Evolutionary conservation across 2,797 vertebrate species (phyloP), one percentile per base, ranked within the genome.

Genomic region (Sciurus carolinensis): DNA sequence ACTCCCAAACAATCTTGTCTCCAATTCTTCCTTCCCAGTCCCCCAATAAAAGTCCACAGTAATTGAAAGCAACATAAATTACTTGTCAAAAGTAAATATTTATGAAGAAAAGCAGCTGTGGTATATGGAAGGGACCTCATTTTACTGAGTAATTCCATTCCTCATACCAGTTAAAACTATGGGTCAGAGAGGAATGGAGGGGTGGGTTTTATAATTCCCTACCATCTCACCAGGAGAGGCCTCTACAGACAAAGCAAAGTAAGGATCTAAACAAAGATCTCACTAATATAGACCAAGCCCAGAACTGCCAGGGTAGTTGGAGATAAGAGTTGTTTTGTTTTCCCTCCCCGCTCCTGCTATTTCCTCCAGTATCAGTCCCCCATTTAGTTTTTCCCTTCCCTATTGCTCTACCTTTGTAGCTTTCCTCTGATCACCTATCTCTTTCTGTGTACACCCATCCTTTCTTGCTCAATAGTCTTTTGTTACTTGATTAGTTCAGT

Each of bases 1-100:
- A 84, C 91, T 93, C 95, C 80, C 89, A 95, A 57, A 82, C 71
- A 91, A 69, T 95, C 72, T 76, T 54, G 39, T 91, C 84, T 96
- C 72, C 52, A 26, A 26, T 93, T 54, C 73, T 52, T 91, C 67
- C 85, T 92, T 72, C 82, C 52, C 26, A 12, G 7, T 5, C 26
- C 44, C 44, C 52, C 10, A 64, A 13, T 80, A 82, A 76, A 91
- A 95, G 94, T 57, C 88, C 30, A 66, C 5, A 24, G 57, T 92
- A 96, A 97, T 86, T 95, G 95, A 94, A 97, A 62, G 82, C 91
- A 97, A 97, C 84, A 93, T 66, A 75, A 91, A 96, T 89, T 88
- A 71, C 86, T 86, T 91, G 76, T 94, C 90, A 93, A 79, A 86
- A 90, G 72, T 88, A 93, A 96, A 93, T 91, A 83, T 90, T n/a